Evolutionary conservation across 2,113 vertebrate species (phyloP), one percentile per base, ranked within the genome.

Genomic region (Microtus pennsylvanicus): DNA sequence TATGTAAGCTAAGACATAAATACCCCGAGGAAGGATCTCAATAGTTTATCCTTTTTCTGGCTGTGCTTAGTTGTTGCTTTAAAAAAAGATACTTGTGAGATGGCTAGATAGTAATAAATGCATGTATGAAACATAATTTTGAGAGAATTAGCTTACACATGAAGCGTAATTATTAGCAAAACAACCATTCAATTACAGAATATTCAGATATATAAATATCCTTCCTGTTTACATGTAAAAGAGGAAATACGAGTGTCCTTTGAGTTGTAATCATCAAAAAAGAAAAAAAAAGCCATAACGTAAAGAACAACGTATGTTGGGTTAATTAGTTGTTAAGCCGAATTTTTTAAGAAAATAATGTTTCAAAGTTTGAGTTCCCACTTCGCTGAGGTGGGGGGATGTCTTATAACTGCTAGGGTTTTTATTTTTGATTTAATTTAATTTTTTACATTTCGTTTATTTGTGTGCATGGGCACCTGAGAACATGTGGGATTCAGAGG

Each of bases 201-300:
- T 42, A 95, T 90, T 95, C 80, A 90, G 94, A 82, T 78, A 45
- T 69, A 80, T 87, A 89, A 95, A 94, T 90, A 95, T 74, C 61
- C 30, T 93, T 78, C 87, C 55, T 87, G 85, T 96, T 96, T 90
- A 33, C 3, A 80, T 13, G 22, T 63, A 45, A 75, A 94, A 87
- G 42, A 67, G 17, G 47, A 63, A 82, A 89, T 16, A 42, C 4
- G 38, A 67, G 80, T 93, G 12, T 52, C 77, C 67, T 90, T 89
- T 78, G 70, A 89, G 47, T 75, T 85, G 55, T 93, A 50, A 91
- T 70, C 89, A 90, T 58, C 69, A 95, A 94, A 42, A 89, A 47
- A 22, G 24, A 93, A 88, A 88, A 95, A 85, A 45, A 94, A 92
- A 90, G 3, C 16, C 7, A 17, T 42, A 63, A 45, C 52, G 63